phyloP scores from a whole-genome alignment of 2,797 vertebrate species.

The Pangasius sanitwongsei region DNA sequence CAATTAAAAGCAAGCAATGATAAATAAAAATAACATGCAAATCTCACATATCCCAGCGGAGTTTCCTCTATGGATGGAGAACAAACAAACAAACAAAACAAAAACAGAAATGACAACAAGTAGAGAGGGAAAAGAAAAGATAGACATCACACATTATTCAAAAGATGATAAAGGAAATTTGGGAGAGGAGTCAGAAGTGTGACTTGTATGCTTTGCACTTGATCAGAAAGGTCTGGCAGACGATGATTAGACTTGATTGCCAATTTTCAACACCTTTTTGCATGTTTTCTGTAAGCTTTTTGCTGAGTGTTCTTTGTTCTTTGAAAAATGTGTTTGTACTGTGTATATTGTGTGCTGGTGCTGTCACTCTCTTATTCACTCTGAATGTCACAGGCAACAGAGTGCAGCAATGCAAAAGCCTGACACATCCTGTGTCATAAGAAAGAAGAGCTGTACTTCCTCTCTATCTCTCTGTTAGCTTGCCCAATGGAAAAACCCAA shows the following conservation, averaged over 20 bases:
- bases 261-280: neutral
- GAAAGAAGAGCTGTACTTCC: constrained; percentile 65
- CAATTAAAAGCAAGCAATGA: constrained; percentile 65
- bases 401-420: constrained; percentile 70
- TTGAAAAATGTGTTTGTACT: constrained; percentile 32
- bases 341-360: constrained; percentile 56
- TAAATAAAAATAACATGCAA: constrained; percentile 68
- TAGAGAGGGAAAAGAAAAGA: constrained; percentile 64
- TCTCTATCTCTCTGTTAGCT: constrained; percentile 50
- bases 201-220: constrained; percentile 53
- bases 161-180: constrained; percentile 66
- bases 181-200: constrained; percentile 61
- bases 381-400: constrained; percentile 51
- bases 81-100: constrained; percentile 64
- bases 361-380: constrained; percentile 70
- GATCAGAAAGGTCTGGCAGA: neutral
- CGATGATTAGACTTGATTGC: neutral
- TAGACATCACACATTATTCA: constrained; percentile 68
- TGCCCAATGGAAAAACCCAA: constrained; percentile 72
- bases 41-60: constrained; percentile 99
- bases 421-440: constrained; percentile 79
- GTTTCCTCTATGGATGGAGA: constrained; percentile 90
- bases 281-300: neutral
- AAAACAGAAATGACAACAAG: constrained; percentile 68
- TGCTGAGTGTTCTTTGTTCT: neutral